A percentile compares a stretch with the other conserved stretches of the same genome.
Evolutionary conservation across 2,888 invertebrate species (phyloP).

Genomic region (Acleris literana): DNA sequence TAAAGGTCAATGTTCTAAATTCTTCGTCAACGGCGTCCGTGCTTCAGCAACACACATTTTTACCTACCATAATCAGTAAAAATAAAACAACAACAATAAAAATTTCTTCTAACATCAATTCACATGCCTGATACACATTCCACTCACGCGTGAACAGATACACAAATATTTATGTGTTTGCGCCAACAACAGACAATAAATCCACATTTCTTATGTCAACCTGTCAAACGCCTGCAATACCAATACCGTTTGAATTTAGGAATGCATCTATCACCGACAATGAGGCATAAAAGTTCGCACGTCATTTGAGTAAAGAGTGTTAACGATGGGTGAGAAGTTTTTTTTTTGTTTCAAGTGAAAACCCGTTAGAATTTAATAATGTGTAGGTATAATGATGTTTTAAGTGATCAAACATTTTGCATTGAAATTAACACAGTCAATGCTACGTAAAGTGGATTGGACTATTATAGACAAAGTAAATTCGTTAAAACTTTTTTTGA

Average conservation of each 20-base stretch:
- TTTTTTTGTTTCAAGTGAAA: constrained; percentile 24
- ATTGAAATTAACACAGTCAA: not conserved
- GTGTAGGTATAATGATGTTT: not conserved
- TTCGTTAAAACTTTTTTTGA: no score
- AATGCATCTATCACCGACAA: constrained; percentile 30
- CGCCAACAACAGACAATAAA: constrained; percentile 25
- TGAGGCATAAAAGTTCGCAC: constrained; percentile 19
- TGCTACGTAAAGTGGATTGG: not conserved
- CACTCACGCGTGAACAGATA: constrained; percentile 15
- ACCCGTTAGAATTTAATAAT: not conserved
- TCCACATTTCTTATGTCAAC: constrained; percentile 28
- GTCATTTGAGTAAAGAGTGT: constrained; percentile 24
- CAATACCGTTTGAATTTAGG: constrained; percentile 18
- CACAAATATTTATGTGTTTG: constrained; percentile 10
- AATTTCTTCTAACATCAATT: not conserved
- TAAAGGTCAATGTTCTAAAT: no score
- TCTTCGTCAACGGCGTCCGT: no score
- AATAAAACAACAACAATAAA: not conserved
- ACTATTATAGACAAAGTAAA: not conserved
- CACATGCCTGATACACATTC: constrained; percentile 3
- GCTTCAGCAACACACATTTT: no score
- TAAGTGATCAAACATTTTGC: not conserved
- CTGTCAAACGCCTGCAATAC: constrained; percentile 20
- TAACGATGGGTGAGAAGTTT: constrained; percentile 27
- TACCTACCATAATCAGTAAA: no score